Conservation (phyloP, 2,888 invertebrate species). For the Gisinianus flammeolus region DNA sequence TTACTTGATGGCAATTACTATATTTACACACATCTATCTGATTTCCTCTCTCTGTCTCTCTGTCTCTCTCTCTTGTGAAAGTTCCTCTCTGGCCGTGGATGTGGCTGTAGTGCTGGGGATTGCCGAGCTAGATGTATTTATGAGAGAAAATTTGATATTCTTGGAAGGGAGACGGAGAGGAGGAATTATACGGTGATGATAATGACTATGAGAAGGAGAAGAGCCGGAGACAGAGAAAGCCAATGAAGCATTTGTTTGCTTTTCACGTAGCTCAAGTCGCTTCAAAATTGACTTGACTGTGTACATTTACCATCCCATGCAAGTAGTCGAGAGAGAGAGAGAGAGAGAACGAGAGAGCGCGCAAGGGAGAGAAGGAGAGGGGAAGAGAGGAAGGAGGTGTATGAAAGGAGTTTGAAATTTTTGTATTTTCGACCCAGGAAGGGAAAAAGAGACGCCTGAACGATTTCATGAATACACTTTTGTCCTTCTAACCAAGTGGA, state of each 20-base stretch:
- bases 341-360: too few relatives aligned
- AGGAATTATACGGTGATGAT: slow-evolving; percentile 1
- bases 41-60: background rate
- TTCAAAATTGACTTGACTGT: slow-evolving; percentile 27
- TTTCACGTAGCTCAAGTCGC: slow-evolving; percentile 28
- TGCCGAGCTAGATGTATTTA: too few relatives aligned
- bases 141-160: too few relatives aligned
- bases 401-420: background rate
- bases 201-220: slow-evolving; percentile 12
- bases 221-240: slow-evolving; percentile 4
- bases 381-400: too few relatives aligned
- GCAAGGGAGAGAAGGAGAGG: too few relatives aligned
- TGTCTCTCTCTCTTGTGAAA: background rate
- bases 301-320: background rate
- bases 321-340: too few relatives aligned
- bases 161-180: background rate
- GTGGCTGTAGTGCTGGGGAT: background rate
- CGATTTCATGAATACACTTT: slow-evolving; percentile 30
- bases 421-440: background rate
- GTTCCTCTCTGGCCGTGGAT: background rate
- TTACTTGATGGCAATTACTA: slow-evolving; percentile 1
- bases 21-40: background rate
- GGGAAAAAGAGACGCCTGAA: background rate
- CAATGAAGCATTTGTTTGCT: slow-evolving; percentile 33
- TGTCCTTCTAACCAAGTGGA: slow-evolving; percentile 4